These are phyloP conservation scores for Lasiurus borealis DNA, from an alignment of 2,113 vertebrate genomes.

Conservation along the genomic window DNA sequence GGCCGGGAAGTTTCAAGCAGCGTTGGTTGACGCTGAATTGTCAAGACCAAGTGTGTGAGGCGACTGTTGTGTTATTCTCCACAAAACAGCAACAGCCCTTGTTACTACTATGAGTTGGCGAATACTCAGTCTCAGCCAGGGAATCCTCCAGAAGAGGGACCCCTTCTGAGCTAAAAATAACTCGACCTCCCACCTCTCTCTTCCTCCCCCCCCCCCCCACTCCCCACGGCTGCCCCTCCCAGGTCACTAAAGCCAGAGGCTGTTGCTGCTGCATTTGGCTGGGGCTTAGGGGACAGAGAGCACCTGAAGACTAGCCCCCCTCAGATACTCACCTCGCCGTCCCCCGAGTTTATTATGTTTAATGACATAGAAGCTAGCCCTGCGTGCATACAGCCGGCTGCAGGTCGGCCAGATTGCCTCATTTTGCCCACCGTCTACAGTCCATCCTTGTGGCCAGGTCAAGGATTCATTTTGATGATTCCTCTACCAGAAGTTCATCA, in stretches of 20 bases:
- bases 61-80: constrained; percentile 58
- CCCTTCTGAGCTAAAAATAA: constrained; percentile 67
- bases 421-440: background rate
- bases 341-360: background rate
- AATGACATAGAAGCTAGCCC: background rate
- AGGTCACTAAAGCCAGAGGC: constrained; percentile 26
- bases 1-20: constrained; percentile 52
- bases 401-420: constrained; percentile 63
- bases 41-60: constrained; percentile 69
- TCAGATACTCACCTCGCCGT: constrained; percentile 39
- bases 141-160: constrained; percentile 40
- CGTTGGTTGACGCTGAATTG: constrained; percentile 64
- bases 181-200: background rate
- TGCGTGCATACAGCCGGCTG: constrained; percentile 41
- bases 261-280: background rate
- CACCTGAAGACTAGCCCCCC: background rate
- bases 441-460: constrained; percentile 49
- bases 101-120: constrained; percentile 73
- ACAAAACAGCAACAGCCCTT: constrained; percentile 64
- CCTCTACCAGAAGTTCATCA: constrained; percentile 47
- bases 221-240: background rate
- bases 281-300: background rate
- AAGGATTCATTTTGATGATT: constrained; percentile 60
- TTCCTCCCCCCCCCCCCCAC: too few relatives aligned
- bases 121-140: constrained; percentile 54